phyloP scores from a whole-genome alignment of 2,888 invertebrate genomes.

The Crioceris asparagi region DNA sequence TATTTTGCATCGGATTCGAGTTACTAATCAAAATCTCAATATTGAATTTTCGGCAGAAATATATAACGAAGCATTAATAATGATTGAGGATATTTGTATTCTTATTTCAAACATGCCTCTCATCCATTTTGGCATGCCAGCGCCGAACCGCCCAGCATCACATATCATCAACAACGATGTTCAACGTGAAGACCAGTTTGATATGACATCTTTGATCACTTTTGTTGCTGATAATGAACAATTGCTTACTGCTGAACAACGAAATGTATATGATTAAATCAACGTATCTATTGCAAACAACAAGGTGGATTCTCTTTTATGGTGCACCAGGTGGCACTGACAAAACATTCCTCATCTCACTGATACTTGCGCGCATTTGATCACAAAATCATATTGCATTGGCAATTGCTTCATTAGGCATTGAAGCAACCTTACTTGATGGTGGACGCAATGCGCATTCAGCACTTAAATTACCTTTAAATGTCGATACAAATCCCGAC shows the following conservation, averaged over 20 bases:
- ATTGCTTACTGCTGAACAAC: constrained; percentile 1
- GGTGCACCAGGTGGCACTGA: constrained; percentile 6
- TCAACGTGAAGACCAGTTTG: neutral
- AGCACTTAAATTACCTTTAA: neutral
- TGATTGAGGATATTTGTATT: neutral
- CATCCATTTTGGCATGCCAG: constrained; percentile 1
- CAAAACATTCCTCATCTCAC: constrained; percentile 33
- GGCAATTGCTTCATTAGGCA: neutral
- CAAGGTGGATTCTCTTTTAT: constrained; percentile 3
- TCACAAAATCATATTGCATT: constrained; percentile 9
- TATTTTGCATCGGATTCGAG: too few relatives aligned
- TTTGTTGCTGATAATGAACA: constrained; percentile 1
- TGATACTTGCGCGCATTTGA: constrained; percentile 30
- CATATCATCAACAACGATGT: constrained; percentile 1
- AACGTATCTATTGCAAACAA: too few relatives aligned
- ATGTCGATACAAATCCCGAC: neutral
- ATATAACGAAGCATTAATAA: too few relatives aligned
- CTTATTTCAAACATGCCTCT: constrained; percentile 3
- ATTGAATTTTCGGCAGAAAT: too few relatives aligned
- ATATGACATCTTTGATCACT: neutral
- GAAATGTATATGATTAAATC: constrained; percentile 1
- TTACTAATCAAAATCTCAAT: too few relatives aligned
- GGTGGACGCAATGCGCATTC: neutral
- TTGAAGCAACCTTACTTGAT: neutral
- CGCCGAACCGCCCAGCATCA: constrained; percentile 1